Percentiles rank a stretch among this genome's conserved stretches.
Evolutionary conservation across 2,797 vertebrate genomes (phyloP).

Genomic region (Momotus momota): DNA sequence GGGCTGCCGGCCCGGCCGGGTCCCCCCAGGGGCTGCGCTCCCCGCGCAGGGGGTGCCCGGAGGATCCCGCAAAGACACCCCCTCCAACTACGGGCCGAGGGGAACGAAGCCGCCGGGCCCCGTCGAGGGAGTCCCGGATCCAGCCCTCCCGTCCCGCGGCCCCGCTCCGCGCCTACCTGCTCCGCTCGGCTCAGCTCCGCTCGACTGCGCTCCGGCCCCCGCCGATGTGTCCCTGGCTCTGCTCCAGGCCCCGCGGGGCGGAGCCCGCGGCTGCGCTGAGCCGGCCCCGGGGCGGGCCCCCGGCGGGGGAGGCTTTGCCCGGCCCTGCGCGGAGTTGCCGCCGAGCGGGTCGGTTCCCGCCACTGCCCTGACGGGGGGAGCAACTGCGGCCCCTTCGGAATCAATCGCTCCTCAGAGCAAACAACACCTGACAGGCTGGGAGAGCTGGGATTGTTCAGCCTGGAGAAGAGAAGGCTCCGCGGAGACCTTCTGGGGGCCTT

Average conservation of each 20-base stretch:
- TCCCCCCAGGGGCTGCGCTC: neutral
- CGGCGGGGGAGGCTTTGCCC: too few relatives aligned
- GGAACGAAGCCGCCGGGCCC: too few relatives aligned
- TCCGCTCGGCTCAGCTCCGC: neutral
- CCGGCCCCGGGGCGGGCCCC: neutral
- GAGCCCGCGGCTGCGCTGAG: neutral
- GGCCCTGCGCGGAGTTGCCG: too few relatives aligned
- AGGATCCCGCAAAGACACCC: too few relatives aligned
- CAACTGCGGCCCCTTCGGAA: neutral
- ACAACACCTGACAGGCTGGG: neutral
- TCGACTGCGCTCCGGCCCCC: neutral
- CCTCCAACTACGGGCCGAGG: too few relatives aligned
- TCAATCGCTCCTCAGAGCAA: neutral
- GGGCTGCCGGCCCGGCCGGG: too few relatives aligned
- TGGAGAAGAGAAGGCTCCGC: too few relatives aligned
- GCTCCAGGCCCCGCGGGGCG: neutral
- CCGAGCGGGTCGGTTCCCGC: too few relatives aligned
- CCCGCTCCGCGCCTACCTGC: neutral
- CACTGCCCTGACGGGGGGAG: too few relatives aligned
- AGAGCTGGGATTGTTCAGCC: neutral
- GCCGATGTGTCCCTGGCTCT: neutral
- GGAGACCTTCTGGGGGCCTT: too few relatives aligned
- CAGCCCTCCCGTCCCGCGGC: too few relatives aligned
- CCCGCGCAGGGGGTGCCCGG: neutral
- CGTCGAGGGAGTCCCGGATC: too few relatives aligned